Conservation (phyloP, 2,113 vertebrate genomes). For the Danio rerio region GRCz12tu NC_133189.1:30844001-30844500, state of each 20-base stretch:
- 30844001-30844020: background rate
- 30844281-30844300: conserved; percentile 24
- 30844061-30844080: background rate
- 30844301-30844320: background rate
- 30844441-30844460: too few species aligned
- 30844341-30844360: background rate
- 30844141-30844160: conserved; percentile 13
- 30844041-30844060: background rate
- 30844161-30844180: conserved; percentile 34
- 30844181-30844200: conserved; percentile 27
- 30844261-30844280: conserved; percentile 38
- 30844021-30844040: background rate
- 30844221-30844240: conserved; percentile 23
- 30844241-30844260: conserved; percentile 43
- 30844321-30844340: background rate
- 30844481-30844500: too few species aligned
- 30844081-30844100: background rate
- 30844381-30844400: too few species aligned
- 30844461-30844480: too few species aligned
- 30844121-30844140: conserved; percentile 8
- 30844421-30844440: too few species aligned
- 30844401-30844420: too few species aligned
- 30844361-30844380: too few species aligned
- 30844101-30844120: conserved; percentile 3
- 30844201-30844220: conserved; percentile 35